Conservation (phyloP, 2,797 vertebrate species). For the Oryzias dopingdopingensis region DNA sequence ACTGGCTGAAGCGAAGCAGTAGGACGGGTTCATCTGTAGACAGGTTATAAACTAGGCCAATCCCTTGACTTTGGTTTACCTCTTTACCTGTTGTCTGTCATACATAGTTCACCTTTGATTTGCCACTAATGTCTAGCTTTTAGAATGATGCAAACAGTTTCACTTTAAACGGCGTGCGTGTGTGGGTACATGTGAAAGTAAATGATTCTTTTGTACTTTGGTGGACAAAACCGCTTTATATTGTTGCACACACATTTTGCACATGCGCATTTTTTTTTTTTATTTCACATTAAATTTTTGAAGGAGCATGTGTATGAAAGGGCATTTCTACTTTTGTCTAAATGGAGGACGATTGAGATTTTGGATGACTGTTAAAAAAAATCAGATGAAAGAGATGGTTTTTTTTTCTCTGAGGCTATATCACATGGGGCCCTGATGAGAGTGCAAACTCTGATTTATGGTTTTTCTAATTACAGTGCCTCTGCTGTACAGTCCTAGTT, state of each 20-base stretch:
- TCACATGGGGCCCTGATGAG: slow-evolving; percentile 26
- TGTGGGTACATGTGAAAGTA: slow-evolving; percentile 19
- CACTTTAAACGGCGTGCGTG: slow-evolving; percentile 16
- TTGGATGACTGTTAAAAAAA: slow-evolving; percentile 51
- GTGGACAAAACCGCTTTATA: slow-evolving; percentile 60
- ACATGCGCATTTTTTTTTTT: slow-evolving; percentile 53
- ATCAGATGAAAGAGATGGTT: slow-evolving; percentile 13
- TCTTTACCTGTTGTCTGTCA: slow-evolving; percentile 41
- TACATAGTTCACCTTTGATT: slow-evolving; percentile 45
- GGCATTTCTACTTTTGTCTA: slow-evolving; percentile 49
- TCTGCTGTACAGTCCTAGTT: slow-evolving; percentile 65
- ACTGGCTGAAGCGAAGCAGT: slow-evolving; percentile 97
- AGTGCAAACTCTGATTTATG: slow-evolving; percentile 46
- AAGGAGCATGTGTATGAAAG: slow-evolving; percentile 53
- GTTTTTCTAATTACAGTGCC: slow-evolving; percentile 67
- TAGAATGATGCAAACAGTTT: slow-evolving; percentile 58
- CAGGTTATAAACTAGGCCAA: slow-evolving; percentile 81
- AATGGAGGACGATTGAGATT: slow-evolving; percentile 37
- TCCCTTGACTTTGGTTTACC: slow-evolving; percentile 72
- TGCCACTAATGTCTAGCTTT: slow-evolving; percentile 53
- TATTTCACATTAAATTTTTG: slow-evolving; percentile 40
- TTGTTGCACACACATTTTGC: slow-evolving; percentile 66
- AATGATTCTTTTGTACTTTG: slow-evolving; percentile 48
- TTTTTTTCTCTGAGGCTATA: slow-evolving; percentile 1
- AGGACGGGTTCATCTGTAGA: slow-evolving; percentile 63